Base-by-base conservation (phyloP, 2,888 invertebrate genomes). In the Drosophila leonis region DNA sequence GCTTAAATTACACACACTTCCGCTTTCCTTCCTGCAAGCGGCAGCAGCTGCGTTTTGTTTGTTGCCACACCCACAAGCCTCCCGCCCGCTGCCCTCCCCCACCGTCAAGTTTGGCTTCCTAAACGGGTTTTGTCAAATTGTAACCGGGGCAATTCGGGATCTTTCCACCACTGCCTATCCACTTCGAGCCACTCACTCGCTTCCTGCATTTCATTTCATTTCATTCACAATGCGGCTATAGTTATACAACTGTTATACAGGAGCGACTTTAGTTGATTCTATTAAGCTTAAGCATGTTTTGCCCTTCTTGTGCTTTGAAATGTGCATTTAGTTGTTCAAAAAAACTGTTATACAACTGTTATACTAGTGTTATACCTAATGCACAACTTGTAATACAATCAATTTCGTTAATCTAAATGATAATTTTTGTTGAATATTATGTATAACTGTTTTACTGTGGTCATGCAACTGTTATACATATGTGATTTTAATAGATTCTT, bases 1-100 rank as follows among this genome's bases (percentile, higher is more conserved):
- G 78, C 88, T 83, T 75, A 83, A 84, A 88, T 84, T 84, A 83
- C 86, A 84, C 81, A 75, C 83, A 49, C 49, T 88, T 84, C 84
- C 83, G 85, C 24, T 48, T 75, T 82, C 77, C 83, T 78, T 88
- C 86, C 84, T 85, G 75, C 63, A 44, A 60, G 31, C 65, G 51
- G 31, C 46, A 52, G 41, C 63, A 51, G 65, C 60, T 64, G 62
- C 61, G 60, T 61, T 75, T 62, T 75, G 70, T 65, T 59, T 75
- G 75, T 41, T 33, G 35, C 48, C 31, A 49, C 48, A n/a, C 48
- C 48, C 48, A 8, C 29, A n/a, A 2, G 44, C 24, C 20, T 42
- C 5, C 13, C 13, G 13, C 24, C 24, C 24, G 24, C 24, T 4
- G 12, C 12, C 33, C 33, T 1, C 48, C 12, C 31, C 31, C 31